Evolutionary conservation across 2,797 vertebrate species (phyloP).

Genomic region (Phataginus tetradactyla): DNA sequence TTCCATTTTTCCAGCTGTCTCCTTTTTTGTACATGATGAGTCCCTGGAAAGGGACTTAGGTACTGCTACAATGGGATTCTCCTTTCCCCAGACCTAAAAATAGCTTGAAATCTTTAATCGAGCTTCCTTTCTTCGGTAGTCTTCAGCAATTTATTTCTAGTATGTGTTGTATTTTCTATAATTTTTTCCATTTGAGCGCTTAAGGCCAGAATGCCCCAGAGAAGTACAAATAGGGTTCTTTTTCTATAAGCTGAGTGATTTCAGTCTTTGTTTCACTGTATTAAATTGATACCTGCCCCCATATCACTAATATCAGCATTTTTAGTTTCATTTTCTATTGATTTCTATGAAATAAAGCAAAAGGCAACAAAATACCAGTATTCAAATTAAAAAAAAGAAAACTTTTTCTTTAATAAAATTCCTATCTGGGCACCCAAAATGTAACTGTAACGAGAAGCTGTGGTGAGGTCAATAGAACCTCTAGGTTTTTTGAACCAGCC

Average conservation of each 20-base stretch:
- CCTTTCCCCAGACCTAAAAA: neutral
- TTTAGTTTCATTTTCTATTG: constrained; percentile 28
- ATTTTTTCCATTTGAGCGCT: neutral
- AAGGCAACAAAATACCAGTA: neutral
- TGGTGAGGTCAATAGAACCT: neutral
- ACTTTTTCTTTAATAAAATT: constrained; percentile 55
- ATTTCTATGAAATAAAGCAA: constrained; percentile 23
- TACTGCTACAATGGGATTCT: neutral
- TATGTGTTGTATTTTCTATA: neutral
- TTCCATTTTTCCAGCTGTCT: neutral
- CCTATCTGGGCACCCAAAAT: neutral
- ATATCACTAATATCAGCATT: neutral
- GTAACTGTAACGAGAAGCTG: neutral
- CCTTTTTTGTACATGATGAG: neutral
- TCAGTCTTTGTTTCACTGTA: constrained; percentile 27
- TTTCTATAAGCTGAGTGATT: constrained; percentile 37
- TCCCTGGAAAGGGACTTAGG: neutral
- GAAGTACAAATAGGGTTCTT: neutral
- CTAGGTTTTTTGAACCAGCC: neutral
- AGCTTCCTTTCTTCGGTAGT: neutral
- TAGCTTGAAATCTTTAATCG: neutral
- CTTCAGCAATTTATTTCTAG: neutral
- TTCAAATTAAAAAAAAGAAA: neutral
- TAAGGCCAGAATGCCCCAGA: neutral
- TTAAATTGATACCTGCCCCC: neutral